phyloP scores from a whole-genome alignment of 37 sponge, comb jelly and placozoan genomes.

The Cliona cf. orientalis region DNA sequence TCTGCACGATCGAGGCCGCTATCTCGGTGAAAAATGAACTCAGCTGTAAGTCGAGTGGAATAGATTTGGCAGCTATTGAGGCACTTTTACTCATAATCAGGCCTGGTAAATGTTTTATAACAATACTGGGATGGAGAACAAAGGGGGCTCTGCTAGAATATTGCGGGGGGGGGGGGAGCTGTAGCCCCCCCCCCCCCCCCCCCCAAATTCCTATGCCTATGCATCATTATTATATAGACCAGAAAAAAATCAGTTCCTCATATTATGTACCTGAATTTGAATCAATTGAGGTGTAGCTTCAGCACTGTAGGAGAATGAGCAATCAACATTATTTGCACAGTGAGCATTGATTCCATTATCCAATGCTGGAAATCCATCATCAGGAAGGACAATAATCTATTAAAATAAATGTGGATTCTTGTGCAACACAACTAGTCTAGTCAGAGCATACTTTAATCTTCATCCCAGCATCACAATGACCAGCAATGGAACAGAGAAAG shows the following conservation, averaged over 20 bases:
- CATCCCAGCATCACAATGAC: slow-evolving; percentile 87
- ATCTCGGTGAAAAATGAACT: too few relatives aligned
- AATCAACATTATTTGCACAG: slow-evolving; percentile 14
- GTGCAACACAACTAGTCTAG: neutral
- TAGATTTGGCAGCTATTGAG: too few relatives aligned
- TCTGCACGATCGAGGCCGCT: too few relatives aligned
- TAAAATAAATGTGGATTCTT: neutral
- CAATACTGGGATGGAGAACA: too few relatives aligned
- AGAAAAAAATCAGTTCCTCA: too few relatives aligned
- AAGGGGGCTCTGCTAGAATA: too few relatives aligned
- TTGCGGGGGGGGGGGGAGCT: too few relatives aligned
- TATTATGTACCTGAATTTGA: slow-evolving; percentile 37
- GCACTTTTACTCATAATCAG: too few relatives aligned
- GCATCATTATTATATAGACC: neutral
- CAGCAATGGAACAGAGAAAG: slow-evolving; percentile 74
- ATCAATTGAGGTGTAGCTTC: slow-evolving; percentile 40
- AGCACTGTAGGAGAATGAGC: slow-evolving; percentile 43
- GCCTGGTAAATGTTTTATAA: too few relatives aligned
- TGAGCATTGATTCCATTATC: neutral
- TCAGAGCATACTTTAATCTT: slow-evolving; percentile 53
- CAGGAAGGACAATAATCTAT: slow-evolving; percentile 30
- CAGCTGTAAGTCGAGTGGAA: too few relatives aligned
- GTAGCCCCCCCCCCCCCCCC: too few relatives aligned
- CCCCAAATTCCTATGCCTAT: slow-evolving; percentile 2
- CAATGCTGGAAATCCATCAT: neutral